Conservation (phyloP, 2,888 invertebrate species). For the Sialis fuliginosa region DNA sequence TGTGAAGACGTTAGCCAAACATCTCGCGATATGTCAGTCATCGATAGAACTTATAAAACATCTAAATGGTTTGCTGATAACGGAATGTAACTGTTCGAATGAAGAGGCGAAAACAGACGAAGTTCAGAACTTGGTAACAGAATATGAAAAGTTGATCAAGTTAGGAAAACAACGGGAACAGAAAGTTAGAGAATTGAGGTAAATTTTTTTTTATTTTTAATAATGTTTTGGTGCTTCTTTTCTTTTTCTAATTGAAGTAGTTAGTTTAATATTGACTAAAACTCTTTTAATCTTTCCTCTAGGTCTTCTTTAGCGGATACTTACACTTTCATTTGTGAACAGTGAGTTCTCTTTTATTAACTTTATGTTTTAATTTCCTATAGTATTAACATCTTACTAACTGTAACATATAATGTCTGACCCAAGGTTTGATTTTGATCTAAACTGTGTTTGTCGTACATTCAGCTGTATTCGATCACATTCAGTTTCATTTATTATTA, state of each 20-base stretch:
- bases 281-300: conserved; percentile 19
- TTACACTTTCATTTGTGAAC: conserved; percentile 38
- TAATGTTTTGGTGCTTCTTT: not conserved
- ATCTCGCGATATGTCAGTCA: conserved; percentile 61
- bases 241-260: not conserved
- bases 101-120: conserved; percentile 46
- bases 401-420: too few species aligned
- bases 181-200: conserved; percentile 64
- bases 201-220: not conserved
- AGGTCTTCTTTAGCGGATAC: conserved; percentile 35
- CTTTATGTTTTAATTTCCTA: not conserved
- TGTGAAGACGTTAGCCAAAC: conserved; percentile 55
- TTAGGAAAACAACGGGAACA: conserved; percentile 58
- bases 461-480: too few species aligned
- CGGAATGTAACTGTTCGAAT: conserved; percentile 51
- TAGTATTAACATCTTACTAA: too few species aligned
- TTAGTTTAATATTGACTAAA: conserved; percentile 5
- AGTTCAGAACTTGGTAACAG: conserved; percentile 42
- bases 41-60: conserved; percentile 68
- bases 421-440: too few species aligned
- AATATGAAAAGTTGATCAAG: conserved; percentile 49
- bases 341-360: conserved; percentile 28
- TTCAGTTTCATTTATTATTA: too few species aligned
- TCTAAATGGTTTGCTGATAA: conserved; percentile 52
- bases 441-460: too few species aligned